Evolutionary conservation across 2,113 vertebrate genomes (phyloP).

Genomic region (Myiagra hebetior): DNA sequence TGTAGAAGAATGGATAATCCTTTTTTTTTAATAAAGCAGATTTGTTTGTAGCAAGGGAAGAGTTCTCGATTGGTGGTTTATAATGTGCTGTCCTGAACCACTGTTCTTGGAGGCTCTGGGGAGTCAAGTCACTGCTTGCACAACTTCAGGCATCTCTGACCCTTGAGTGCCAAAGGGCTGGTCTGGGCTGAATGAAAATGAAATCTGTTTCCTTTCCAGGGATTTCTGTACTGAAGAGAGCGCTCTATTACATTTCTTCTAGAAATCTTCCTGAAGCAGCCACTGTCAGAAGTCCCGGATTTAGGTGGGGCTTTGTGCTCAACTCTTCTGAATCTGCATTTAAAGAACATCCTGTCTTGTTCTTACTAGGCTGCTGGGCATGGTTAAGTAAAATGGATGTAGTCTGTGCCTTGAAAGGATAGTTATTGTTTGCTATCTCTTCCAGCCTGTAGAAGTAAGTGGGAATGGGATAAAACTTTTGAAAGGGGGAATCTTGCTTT

Average conservation of each 20-base stretch:
- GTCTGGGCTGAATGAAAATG: background rate
- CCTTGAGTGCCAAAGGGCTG: background rate
- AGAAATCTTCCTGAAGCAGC: background rate
- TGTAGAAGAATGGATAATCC: background rate
- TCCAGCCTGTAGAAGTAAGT: fast-evolving
- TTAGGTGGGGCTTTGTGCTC: background rate
- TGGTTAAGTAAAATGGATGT: background rate
- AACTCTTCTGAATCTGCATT: background rate
- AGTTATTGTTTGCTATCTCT: background rate
- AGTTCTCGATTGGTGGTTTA: background rate
- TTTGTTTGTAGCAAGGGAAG: background rate
- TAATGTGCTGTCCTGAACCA: background rate
- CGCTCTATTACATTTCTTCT: background rate
- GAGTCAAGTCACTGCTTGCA: background rate
- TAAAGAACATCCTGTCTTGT: background rate
- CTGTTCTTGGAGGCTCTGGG: background rate
- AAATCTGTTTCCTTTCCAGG: background rate
- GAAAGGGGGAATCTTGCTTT: background rate
- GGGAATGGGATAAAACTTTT: background rate
- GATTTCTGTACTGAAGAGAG: background rate
- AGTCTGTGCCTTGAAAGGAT: background rate
- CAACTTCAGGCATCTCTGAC: background rate
- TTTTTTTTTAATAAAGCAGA: background rate
- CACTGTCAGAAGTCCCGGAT: background rate
- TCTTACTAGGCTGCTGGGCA: background rate